A percentile compares a stretch with the other conserved stretches of the same genome.
These are phyloP conservation scores for Idaea aversata DNA, from an alignment of 2,888 invertebrate species.

Conservation along the genomic window DNA sequence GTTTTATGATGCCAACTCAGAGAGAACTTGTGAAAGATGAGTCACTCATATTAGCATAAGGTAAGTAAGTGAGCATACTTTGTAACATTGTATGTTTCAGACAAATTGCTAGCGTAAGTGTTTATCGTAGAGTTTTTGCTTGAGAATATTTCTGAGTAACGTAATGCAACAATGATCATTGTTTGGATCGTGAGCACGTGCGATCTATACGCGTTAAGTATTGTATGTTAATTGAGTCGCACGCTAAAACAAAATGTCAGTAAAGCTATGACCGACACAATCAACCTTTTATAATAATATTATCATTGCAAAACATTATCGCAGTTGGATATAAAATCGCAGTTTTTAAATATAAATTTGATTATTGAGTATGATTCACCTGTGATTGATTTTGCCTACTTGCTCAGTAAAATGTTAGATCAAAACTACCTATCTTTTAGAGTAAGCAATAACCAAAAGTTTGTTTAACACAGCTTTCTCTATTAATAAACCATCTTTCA, in stretches of 20 bases:
- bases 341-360: not conserved
- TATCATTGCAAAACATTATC: not conserved
- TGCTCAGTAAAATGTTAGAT: not conserved
- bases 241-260: constrained; percentile 39
- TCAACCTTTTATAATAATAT: not conserved
- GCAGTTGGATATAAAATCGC: not conserved
- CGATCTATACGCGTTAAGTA: constrained; percentile 56
- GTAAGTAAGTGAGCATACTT: not conserved
- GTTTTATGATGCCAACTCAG: not conserved
- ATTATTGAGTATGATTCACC: not conserved
- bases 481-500: not conserved
- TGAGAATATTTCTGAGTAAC: constrained; percentile 35
- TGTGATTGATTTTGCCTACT: not conserved
- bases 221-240: constrained; percentile 70
- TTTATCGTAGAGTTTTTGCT: constrained; percentile 37
- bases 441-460: not conserved
- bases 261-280: constrained; percentile 15
- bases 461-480: not conserved
- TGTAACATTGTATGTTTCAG: constrained; percentile 14
- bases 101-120: constrained; percentile 26
- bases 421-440: too few relatives aligned
- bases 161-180: constrained; percentile 64
- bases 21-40: not conserved
- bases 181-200: constrained; percentile 68
- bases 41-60: not conserved